Percentiles rank a stretch among this genome's conserved stretches.
Evolutionary conservation across 2,888 invertebrate species (phyloP).

Genomic region (Parelbella ahira): DNA sequence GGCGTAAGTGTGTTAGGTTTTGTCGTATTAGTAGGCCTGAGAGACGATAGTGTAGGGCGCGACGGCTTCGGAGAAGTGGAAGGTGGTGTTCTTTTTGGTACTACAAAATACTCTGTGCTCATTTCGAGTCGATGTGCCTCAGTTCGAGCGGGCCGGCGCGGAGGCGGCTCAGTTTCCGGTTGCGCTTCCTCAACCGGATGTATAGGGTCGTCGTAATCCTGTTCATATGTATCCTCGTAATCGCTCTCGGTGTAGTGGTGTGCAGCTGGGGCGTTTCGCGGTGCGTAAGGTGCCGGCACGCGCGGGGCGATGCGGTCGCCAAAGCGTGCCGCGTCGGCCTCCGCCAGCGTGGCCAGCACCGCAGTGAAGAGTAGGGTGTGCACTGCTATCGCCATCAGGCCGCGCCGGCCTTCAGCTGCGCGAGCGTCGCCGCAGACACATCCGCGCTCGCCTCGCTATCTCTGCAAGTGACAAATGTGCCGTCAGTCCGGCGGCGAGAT

Average conservation of each 20-base stretch:
- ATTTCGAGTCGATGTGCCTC: slow-evolving; percentile 84
- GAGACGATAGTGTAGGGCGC: slow-evolving; percentile 48
- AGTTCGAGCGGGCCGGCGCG: slow-evolving; percentile 61
- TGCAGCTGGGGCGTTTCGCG: slow-evolving; percentile 51
- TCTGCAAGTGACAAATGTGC: slow-evolving; percentile 52
- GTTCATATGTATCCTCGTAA: slow-evolving; percentile 58
- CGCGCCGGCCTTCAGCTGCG: slow-evolving; percentile 65
- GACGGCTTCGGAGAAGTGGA: slow-evolving; percentile 52
- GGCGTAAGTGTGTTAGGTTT: slow-evolving; percentile 43
- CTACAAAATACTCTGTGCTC: slow-evolving; percentile 91
- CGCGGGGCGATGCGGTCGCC: slow-evolving; percentile 67
- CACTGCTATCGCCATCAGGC: slow-evolving; percentile 61
- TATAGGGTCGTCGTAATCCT: slow-evolving; percentile 55
- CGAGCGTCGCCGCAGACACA: slow-evolving; percentile 52
- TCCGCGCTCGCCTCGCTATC: slow-evolving; percentile 48
- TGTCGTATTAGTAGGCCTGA: slow-evolving; percentile 44
- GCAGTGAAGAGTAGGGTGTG: slow-evolving; percentile 57
- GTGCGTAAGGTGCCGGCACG: slow-evolving; percentile 62
- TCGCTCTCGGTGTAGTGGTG: slow-evolving; percentile 49
- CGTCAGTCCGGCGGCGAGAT: slow-evolving; percentile 44
- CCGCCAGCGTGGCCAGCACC: slow-evolving; percentile 51
- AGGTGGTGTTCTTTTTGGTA: slow-evolving; percentile 79
- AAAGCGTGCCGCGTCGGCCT: slow-evolving; percentile 56
- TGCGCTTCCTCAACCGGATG: slow-evolving; percentile 42
- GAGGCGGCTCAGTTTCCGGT: slow-evolving; percentile 47